Percentiles rank a stretch among this genome's conserved stretches.
Conservation (phyloP, 2,797 vertebrate genomes). For the Pseudotriccus pelzelni region DNA sequence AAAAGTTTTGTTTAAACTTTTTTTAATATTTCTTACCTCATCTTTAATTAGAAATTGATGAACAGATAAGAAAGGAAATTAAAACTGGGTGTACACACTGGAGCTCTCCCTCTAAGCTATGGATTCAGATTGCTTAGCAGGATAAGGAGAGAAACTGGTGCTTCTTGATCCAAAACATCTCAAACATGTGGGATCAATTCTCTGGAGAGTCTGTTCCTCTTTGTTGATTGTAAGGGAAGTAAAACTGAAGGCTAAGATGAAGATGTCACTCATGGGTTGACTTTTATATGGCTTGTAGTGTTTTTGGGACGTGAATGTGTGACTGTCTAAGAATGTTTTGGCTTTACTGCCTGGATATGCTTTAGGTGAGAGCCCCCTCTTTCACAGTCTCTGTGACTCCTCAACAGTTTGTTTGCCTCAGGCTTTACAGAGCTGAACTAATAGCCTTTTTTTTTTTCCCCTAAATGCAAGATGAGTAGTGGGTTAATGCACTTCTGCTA, state of each 20-base stretch:
- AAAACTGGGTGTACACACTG: fast-evolving
- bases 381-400: not conserved
- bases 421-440: not conserved
- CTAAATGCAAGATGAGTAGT: not conserved
- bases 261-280: not conserved
- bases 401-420: not conserved
- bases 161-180: not conserved
- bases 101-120: not conserved
- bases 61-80: not conserved
- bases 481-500: conserved; percentile 9
- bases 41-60: not conserved
- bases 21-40: not conserved
- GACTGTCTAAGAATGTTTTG: not conserved
- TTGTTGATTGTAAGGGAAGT: not conserved
- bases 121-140: not conserved
- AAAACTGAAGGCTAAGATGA: not conserved
- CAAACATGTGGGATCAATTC: fast-evolving
- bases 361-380: not conserved
- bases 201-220: not conserved
- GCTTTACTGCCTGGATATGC: not conserved
- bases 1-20: not conserved
- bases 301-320: not conserved
- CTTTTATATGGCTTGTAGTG: not conserved
- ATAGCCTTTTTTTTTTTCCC: not conserved
- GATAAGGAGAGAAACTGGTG: not conserved